A percentile compares a stretch with the other conserved stretches of the same genome.
Conservation (phyloP, 2,113 vertebrate genomes). For the Dicerorhinus sumatrensis region DNA sequence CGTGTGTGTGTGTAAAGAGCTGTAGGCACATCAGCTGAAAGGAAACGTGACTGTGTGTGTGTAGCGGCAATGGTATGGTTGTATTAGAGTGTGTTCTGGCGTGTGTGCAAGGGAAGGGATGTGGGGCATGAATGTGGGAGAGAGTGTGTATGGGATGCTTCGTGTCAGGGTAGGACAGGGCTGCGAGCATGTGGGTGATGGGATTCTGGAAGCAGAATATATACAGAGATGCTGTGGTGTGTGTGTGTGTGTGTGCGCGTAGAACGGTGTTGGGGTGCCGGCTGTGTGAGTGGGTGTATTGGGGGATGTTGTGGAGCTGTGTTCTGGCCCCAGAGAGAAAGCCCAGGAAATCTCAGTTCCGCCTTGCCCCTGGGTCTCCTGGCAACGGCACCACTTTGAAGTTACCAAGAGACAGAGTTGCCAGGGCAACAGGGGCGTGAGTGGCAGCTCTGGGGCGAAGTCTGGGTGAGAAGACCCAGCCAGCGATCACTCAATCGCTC, state of each 20-base stretch:
- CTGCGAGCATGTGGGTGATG: not conserved
- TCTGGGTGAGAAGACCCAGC: slow-evolving; percentile 86
- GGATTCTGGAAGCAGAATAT: not conserved
- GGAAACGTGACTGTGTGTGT: not conserved
- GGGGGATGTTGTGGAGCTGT: slow-evolving; percentile 44
- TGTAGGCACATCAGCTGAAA: not conserved
- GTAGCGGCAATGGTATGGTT: not conserved
- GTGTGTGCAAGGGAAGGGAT: not conserved
- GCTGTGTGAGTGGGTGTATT: slow-evolving; percentile 60
- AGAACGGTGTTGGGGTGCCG: not conserved
- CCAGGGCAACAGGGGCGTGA: slow-evolving; percentile 89
- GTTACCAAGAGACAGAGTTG: slow-evolving; percentile 86
- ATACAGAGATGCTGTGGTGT: not conserved
- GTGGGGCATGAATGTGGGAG: not conserved
- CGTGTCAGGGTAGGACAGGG: slow-evolving; percentile 3
- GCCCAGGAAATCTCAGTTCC: slow-evolving; percentile 67
- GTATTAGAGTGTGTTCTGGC: not conserved
- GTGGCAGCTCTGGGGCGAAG: slow-evolving; percentile 90
- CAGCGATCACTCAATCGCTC: not conserved
- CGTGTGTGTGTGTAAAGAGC: not conserved
- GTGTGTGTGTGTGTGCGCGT: not conserved
- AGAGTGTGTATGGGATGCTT: not conserved
- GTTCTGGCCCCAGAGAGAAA: slow-evolving; percentile 60
- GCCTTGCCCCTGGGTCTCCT: slow-evolving; percentile 64
- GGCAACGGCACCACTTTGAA: slow-evolving; percentile 77